Evolutionary conservation across 1,140 invertebrate species (phyloP).

Genomic region (Dolichoris vasculosae): DNA sequence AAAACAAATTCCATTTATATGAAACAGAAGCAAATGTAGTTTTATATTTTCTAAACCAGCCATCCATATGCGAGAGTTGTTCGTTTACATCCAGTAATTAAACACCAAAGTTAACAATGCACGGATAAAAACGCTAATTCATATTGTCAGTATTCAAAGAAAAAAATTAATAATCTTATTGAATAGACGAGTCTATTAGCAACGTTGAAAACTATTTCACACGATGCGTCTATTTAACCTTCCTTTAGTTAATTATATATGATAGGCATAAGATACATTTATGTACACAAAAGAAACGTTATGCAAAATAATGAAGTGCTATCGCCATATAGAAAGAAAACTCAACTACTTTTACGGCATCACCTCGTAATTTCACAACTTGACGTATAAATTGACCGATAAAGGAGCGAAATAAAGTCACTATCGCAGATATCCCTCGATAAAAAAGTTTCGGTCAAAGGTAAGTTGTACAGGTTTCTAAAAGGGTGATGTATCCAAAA

Average conservation of each 20-base stretch:
- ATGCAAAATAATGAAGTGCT: background rate
- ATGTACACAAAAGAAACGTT: background rate
- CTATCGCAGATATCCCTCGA: background rate
- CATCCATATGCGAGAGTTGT: background rate
- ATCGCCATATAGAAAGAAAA: background rate
- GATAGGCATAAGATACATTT: background rate
- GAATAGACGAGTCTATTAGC: background rate
- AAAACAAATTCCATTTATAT: background rate
- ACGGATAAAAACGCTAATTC: slow-evolving; percentile 1
- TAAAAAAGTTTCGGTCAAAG: background rate
- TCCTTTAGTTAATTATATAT: background rate
- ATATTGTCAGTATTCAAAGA: slow-evolving; percentile 9
- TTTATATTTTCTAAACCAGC: background rate
- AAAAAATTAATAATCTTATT: slow-evolving; percentile 22
- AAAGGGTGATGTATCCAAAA: background rate
- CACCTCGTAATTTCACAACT: background rate
- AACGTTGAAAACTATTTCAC: slow-evolving; percentile 2
- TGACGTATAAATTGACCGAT: background rate
- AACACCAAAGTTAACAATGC: background rate
- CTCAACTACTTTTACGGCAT: background rate
- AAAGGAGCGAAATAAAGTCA: background rate
- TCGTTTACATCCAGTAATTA: background rate
- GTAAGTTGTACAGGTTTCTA: background rate
- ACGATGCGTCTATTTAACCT: slow-evolving; percentile 4
- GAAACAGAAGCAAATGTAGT: background rate